phyloP scores from a whole-genome alignment of 2,888 invertebrate species.

The Platycheirus rosarum region DNA sequence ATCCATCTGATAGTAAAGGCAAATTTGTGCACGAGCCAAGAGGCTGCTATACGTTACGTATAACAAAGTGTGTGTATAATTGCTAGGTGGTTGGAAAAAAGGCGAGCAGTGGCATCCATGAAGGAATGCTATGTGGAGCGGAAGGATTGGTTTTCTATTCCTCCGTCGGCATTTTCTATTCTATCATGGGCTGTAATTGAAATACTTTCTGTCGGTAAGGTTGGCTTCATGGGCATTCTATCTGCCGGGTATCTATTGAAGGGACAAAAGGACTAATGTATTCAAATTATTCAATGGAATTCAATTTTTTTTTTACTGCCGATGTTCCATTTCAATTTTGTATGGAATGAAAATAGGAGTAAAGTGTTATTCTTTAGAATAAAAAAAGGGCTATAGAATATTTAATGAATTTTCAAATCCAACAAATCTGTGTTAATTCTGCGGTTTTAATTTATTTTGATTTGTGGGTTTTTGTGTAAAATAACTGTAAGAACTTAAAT shows the following conservation, averaged over 20 bases:
- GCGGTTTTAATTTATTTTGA: not conserved
- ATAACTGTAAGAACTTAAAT: not conserved
- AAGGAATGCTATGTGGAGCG: conserved; percentile 54
- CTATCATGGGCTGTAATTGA: conserved; percentile 63
- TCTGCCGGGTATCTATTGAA: conserved; percentile 11
- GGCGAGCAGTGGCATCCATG: conserved; percentile 23
- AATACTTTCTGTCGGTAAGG: conserved; percentile 68
- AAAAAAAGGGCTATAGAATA: not conserved
- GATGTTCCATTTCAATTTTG: conserved; percentile 15
- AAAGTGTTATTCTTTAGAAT: conserved; percentile 39
- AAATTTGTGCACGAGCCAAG: conserved; percentile 41
- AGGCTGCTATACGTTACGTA: conserved; percentile 1
- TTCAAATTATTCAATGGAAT: conserved; percentile 70
- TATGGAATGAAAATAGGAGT: not conserved
- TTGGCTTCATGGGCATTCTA: conserved; percentile 42
- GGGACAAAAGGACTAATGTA: conserved; percentile 67
- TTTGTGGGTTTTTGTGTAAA: not conserved
- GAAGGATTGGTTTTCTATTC: conserved; percentile 60
- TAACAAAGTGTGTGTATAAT: conserved; percentile 25
- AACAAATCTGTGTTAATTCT: not conserved
- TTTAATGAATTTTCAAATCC: conserved; percentile 17
- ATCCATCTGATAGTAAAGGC: conserved; percentile 30
- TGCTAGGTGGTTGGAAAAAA: conserved; percentile 1
- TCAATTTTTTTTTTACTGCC: conserved; percentile 61
- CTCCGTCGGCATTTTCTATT: conserved; percentile 16